These are phyloP conservation scores for Imbricaverruca yamaguchii DNA, from an alignment of 2,888 invertebrate species.

Conservation along the genomic window DNA sequence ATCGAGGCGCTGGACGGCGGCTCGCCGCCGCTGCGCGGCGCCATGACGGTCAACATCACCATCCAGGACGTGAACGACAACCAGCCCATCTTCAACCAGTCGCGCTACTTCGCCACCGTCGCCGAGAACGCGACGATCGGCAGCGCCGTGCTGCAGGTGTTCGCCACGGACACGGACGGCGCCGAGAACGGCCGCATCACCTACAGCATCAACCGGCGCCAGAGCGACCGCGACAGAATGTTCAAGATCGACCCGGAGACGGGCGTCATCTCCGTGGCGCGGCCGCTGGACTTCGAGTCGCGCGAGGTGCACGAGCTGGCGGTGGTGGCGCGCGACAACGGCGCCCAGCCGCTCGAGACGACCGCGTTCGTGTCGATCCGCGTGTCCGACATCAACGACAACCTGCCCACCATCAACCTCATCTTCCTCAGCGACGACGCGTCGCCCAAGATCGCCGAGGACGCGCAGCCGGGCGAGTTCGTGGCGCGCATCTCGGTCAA, in stretches of 20 bases:
- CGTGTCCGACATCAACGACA: conserved; percentile 87
- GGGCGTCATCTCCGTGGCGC: conserved; percentile 82
- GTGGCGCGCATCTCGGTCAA: conserved; percentile 91
- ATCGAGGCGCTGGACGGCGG: conserved; percentile 91
- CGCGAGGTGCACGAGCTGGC: conserved; percentile 87
- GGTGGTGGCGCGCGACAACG: conserved; percentile 86
- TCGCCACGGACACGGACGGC: conserved; percentile 82
- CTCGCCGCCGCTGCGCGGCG: conserved; percentile 72
- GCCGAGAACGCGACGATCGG: conserved; percentile 87
- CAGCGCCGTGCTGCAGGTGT: conserved; percentile 72
- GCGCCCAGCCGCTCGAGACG: conserved; percentile 83
- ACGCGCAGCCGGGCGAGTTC: conserved; percentile 83
- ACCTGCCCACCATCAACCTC: conserved; percentile 89
- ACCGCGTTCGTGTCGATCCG: conserved; percentile 85
- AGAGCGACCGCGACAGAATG: conserved; percentile 84
- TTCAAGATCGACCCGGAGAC: conserved; percentile 76
- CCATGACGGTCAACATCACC: conserved; percentile 83
- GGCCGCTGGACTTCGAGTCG: conserved; percentile 80
- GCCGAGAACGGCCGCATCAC: conserved; percentile 84
- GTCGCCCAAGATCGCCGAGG: conserved; percentile 87
- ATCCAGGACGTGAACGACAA: conserved; percentile 92
- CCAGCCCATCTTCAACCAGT: conserved; percentile 85
- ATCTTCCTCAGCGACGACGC: conserved; percentile 89
- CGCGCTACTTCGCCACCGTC: conserved; percentile 75
- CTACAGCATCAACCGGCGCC: conserved; percentile 84